Evolutionary conservation across 2,797 vertebrate species (phyloP).

Genomic region (Darevskia mixta): DNA sequence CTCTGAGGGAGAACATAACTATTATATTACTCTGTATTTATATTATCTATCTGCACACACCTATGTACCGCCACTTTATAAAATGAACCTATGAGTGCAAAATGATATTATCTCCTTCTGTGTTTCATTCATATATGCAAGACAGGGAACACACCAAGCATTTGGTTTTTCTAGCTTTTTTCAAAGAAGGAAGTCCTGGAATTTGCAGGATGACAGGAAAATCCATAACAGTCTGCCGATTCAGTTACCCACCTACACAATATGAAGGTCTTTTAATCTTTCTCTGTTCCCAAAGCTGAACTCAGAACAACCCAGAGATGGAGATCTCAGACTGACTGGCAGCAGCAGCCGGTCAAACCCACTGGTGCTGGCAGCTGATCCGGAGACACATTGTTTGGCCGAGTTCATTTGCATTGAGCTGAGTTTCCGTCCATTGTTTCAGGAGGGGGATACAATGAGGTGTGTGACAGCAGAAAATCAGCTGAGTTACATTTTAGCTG

Average conservation of each 20-base stretch:
- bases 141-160: not conserved
- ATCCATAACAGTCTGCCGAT: conserved; percentile 2
- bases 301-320: conserved; percentile 42
- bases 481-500: conserved; percentile 47
- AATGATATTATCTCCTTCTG: not conserved
- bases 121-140: not conserved
- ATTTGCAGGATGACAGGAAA: conserved; percentile 22
- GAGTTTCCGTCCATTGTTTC: conserved; percentile 47
- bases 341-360: conserved; percentile 42
- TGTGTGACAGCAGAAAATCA: conserved; percentile 44
- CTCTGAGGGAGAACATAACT: not conserved
- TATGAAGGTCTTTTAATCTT: conserved; percentile 14
- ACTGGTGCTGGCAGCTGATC: conserved; percentile 41
- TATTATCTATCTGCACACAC: not conserved
- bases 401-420: conserved; percentile 42
- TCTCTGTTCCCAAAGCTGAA: conserved; percentile 43
- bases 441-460: conserved; percentile 39
- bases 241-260: conserved; percentile 14
- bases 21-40: too few species aligned
- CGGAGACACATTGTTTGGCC: conserved; percentile 48
- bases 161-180: not conserved
- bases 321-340: conserved; percentile 39
- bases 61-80: not conserved
- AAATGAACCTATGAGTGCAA: not conserved
- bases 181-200: conserved; percentile 18